Percentiles rank a stretch among this genome's conserved stretches.
Conservation (phyloP, 2,888 invertebrate species). For the Pterobdella sp. region DNA sequence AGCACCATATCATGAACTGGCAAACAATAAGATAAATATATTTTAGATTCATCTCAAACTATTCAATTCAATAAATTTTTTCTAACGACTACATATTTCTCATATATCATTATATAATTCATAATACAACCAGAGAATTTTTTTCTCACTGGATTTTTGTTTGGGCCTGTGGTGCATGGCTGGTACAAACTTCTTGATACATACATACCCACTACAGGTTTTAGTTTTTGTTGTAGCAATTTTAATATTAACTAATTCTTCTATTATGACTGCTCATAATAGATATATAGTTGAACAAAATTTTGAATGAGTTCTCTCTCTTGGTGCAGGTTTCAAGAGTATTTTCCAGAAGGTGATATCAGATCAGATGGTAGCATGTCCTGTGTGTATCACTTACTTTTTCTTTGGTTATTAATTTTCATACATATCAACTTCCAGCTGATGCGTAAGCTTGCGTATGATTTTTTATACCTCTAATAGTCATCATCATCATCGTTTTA, state of each 20-base stretch:
- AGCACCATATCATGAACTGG: too few species aligned
- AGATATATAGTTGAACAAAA: background rate
- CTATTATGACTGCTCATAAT: background rate
- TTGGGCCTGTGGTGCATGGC: slow-evolving; percentile 26
- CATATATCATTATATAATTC: too few species aligned
- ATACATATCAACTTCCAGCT: too few species aligned
- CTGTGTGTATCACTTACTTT: slow-evolving; percentile 23
- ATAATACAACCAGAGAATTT: slow-evolving; percentile 24
- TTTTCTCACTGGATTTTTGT: slow-evolving; percentile 22
- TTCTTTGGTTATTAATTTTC: too few species aligned
- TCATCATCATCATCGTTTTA: too few species aligned
- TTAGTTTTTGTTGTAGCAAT: background rate
- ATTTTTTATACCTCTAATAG: too few species aligned
- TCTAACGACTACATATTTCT: too few species aligned
- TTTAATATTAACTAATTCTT: background rate
- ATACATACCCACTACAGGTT: slow-evolving; percentile 6
- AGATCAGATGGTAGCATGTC: slow-evolving; percentile 26
- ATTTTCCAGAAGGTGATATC: slow-evolving; percentile 25
- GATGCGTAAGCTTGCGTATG: too few species aligned
- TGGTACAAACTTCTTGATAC: slow-evolving; percentile 27
- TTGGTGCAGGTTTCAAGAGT: background rate
- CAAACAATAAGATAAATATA: too few species aligned
- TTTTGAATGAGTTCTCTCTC: background rate
- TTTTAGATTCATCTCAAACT: too few species aligned
- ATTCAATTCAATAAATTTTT: too few species aligned